Base-by-base conservation (phyloP, 2,113 vertebrate species). In the Mixornis gularis region DNA sequence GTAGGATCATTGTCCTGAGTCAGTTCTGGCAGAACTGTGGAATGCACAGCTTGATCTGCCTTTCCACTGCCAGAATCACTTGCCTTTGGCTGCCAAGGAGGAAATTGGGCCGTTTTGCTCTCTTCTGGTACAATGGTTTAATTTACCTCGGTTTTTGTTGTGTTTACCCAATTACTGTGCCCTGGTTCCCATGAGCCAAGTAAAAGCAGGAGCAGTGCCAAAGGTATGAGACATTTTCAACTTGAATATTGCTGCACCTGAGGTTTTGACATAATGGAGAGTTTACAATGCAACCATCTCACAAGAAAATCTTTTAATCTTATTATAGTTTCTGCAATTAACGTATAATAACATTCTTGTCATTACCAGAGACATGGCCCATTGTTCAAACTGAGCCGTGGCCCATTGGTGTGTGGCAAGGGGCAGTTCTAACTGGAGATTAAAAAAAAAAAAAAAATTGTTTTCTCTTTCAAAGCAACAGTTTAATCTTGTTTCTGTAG, bases 91-190 rank as follows among this genome's bases (percentile, higher is more conserved):
- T 93, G 89, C 93, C 89, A 85, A 52, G 78, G 87, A 94, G 93
- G 91, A 96, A 95, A 85, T 62, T 36, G 89, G 78, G 38, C 85
- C 4, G 5, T 64, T 94, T 84, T 94, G 66, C 65, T 87, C 85
- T 89, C 65, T 90, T 91, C 89, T 89, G 84, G 53, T 93, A 85
- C 91, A 93, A 69, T 79, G 79, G 62, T 79, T 93, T 89, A 71
- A 89, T 95, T 87, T 81, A 68, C 70, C 65, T 90, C 52, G 3
- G 44, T 68, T 96, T 93, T 55, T 82, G 65, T 89, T 85, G 87
- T 92, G 74, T 85, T 94, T 94, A 74, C 66, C 87, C 74, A 78
- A 29, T 93, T 85, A 79, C 66, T 43, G 79, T 46, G 49, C 80
- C 86, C 76, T 91, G 78, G 51, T 63, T 95, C 81, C 65, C 62